A percentile compares a stretch with the other conserved stretches of the same genome.
Evolutionary conservation across 2,888 invertebrate genomes (phyloP).

Genomic region (Drosophila acutilabella): DNA sequence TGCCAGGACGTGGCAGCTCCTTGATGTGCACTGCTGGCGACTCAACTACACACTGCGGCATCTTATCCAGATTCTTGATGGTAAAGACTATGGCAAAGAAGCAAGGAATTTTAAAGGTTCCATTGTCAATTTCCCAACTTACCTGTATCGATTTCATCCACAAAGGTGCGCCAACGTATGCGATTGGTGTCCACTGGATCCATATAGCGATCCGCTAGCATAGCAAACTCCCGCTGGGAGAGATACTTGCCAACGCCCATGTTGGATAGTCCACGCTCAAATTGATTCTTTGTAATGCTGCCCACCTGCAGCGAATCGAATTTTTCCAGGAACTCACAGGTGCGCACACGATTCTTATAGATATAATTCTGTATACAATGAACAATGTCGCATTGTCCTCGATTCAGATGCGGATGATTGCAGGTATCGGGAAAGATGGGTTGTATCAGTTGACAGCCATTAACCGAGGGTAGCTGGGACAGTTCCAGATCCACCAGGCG

Average conservation of each 20-base stretch:
- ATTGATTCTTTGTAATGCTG: constrained; percentile 89
- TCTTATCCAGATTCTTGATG: constrained; percentile 89
- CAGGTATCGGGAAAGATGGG: constrained; percentile 73
- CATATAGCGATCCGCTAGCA: constrained; percentile 88
- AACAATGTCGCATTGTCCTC: constrained; percentile 76
- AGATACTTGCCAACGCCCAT: constrained; percentile 88
- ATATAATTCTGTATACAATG: constrained; percentile 88
- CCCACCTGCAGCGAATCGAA: constrained; percentile 90
- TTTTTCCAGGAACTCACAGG: constrained; percentile 90
- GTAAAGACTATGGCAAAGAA: constrained; percentile 87
- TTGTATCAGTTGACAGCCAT: constrained; percentile 64
- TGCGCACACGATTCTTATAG: constrained; percentile 88
- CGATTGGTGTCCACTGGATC: constrained; percentile 90
- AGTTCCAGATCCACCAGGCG: constrained; percentile 89
- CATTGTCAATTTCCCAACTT: neutral
- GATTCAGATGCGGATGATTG: constrained; percentile 67
- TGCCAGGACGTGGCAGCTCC: constrained; percentile 85
- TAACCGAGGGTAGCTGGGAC: constrained; percentile 87
- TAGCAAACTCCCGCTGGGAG: constrained; percentile 87
- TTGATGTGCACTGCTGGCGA: constrained; percentile 87
- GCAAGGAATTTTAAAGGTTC: neutral
- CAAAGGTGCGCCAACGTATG: constrained; percentile 91
- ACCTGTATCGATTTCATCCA: constrained; percentile 92
- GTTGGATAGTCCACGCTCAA: constrained; percentile 89
- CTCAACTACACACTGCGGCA: constrained; percentile 87